Evolutionary conservation across 2,113 vertebrate species (phyloP).

Genomic region (Ia io): DNA sequence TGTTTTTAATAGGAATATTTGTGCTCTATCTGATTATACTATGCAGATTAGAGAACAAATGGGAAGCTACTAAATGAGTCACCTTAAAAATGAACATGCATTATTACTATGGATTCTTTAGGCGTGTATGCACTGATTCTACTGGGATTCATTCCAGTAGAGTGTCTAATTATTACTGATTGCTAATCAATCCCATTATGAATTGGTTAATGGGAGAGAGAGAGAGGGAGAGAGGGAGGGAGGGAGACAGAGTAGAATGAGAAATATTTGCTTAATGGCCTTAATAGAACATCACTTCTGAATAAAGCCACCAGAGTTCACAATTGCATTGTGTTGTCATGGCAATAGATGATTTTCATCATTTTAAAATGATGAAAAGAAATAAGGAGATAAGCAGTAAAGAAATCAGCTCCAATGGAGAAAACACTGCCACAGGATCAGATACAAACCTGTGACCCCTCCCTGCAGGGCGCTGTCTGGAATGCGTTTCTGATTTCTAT

Average conservation of each 20-base stretch:
- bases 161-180: conserved; percentile 77
- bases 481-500: conserved; percentile 10
- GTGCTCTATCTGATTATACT: not conserved
- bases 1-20: conserved; percentile 65
- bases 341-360: conserved; percentile 83
- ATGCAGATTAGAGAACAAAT: conserved; percentile 24
- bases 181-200: conserved; percentile 75
- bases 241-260: conserved; percentile 68
- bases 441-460: not conserved
- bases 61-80: conserved; percentile 68
- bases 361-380: conserved; percentile 82
- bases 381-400: conserved; percentile 78
- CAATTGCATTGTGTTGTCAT: conserved; percentile 83
- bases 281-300: conserved; percentile 77
- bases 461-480: not conserved
- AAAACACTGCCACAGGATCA: conserved; percentile 70
- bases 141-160: conserved; percentile 68
- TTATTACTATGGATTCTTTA: conserved; percentile 68
- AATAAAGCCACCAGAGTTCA: conserved; percentile 77
- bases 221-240: conserved; percentile 58
- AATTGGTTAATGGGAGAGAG: conserved; percentile 74
- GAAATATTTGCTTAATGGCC: conserved; percentile 78
- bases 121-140: conserved; percentile 34
- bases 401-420: conserved; percentile 76
- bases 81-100: conserved; percentile 68